Conservation (phyloP, 2,888 invertebrate species). For the Dryococelus australis region DNA sequence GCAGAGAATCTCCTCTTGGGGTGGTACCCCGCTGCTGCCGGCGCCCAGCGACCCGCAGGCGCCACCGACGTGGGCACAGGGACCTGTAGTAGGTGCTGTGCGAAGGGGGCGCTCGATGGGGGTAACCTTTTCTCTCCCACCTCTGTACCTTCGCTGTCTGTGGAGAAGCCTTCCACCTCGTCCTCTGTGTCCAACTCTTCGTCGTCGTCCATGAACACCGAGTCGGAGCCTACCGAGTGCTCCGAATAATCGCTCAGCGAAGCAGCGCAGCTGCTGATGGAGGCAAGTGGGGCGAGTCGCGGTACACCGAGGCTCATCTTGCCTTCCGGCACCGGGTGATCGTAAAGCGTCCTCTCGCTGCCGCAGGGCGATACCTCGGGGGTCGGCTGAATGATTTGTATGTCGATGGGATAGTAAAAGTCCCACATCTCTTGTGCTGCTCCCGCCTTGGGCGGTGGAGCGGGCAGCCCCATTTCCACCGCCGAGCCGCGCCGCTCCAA, state of each 20-base stretch:
- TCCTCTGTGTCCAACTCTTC: constrained; percentile 77
- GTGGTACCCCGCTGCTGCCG: constrained; percentile 16
- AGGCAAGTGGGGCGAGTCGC: constrained; percentile 78
- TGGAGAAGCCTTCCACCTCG: constrained; percentile 84
- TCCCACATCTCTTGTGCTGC: constrained; percentile 59
- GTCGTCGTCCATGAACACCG: constrained; percentile 78
- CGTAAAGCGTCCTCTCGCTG: constrained; percentile 68
- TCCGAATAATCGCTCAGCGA: constrained; percentile 66
- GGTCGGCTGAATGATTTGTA: constrained; percentile 78
- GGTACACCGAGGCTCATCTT: constrained; percentile 36
- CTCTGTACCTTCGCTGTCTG: constrained; percentile 70
- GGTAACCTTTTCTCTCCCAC: constrained; percentile 37
- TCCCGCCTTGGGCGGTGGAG: constrained; percentile 58
- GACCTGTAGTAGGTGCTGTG: constrained; percentile 38
- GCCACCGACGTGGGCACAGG: constrained; percentile 20
- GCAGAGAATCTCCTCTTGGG: constrained; percentile 33
- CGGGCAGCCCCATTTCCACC: constrained; percentile 76
- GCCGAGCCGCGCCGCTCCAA: constrained; percentile 83
- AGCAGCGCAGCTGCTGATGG: constrained; percentile 72
- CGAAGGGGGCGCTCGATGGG: constrained; percentile 42
- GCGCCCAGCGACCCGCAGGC: constrained; percentile 24
- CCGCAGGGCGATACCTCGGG: constrained; percentile 85
- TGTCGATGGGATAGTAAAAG: constrained; percentile 68
- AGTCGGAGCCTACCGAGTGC: constrained; percentile 72
- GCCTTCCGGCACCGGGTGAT: constrained; percentile 47